A percentile compares a stretch with the other conserved stretches of the same genome.
These are phyloP conservation scores for Theonella swinhoei DNA, from an alignment of 37 sponge, comb jelly and placozoan genomes.

Conservation along the genomic window DNA sequence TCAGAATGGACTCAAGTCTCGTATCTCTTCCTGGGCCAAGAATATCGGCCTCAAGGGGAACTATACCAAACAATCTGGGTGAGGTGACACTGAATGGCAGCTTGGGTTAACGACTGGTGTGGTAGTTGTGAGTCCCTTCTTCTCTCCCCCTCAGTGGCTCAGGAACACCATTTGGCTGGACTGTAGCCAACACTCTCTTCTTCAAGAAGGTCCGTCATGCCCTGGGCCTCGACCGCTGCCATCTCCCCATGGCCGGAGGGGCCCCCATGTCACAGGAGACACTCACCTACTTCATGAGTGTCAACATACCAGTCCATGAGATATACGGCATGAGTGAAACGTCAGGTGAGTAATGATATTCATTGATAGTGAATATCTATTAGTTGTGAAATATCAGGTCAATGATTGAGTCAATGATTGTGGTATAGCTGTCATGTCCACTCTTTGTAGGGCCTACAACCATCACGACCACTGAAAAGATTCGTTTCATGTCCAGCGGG, in stretches of 20 bases:
- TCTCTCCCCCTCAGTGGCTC: conserved; percentile 2
- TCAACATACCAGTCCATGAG: conserved; percentile 89
- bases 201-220: conserved; percentile 65
- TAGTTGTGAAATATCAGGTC: not conserved
- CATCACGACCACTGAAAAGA: conserved; percentile 57
- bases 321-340: conserved; percentile 96
- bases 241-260: conserved; percentile 83
- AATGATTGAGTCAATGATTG: not conserved
- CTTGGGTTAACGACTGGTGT: no score
- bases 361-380: not conserved
- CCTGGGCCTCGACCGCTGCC: conserved; percentile 82
- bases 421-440: no score
- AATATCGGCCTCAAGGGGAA: conserved; percentile 77
- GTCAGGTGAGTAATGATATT: conserved; percentile 30
- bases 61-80: conserved; percentile 64
- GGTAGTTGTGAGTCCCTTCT: no score
- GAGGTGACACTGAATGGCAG: no score
- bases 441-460: conserved; percentile 75
- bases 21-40: conserved; percentile 81
- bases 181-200: conserved; percentile 57
- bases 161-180: conserved; percentile 65
- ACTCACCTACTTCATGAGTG: conserved; percentile 83
- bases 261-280: conserved; percentile 91
- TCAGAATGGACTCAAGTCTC: conserved; percentile 56
- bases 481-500: conserved; percentile 69